These are phyloP conservation scores for Aptenodytes patagonicus DNA, from an alignment of 2,113 vertebrate genomes.

Conservation along the genomic window DNA sequence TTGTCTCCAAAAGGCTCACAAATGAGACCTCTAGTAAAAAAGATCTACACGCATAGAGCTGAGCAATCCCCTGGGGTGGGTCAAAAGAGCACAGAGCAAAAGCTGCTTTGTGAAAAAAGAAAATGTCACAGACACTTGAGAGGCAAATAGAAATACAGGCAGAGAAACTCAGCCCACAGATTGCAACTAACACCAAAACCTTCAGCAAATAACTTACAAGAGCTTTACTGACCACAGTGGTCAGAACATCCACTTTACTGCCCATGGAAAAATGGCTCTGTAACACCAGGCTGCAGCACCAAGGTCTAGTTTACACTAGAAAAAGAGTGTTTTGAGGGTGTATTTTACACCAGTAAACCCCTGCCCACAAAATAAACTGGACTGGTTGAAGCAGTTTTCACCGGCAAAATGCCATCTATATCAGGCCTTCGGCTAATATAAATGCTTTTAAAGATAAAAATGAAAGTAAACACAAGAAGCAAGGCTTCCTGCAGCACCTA, in stretches of 20 bases:
- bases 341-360: neutral
- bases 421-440: neutral
- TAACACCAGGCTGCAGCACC: neutral
- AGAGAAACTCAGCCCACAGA: neutral
- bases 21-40: neutral
- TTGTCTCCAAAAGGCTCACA: neutral
- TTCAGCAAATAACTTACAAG: conserved; percentile 14
- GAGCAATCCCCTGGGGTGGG: neutral
- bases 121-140: neutral
- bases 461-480: neutral
- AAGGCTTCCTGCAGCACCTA: neutral
- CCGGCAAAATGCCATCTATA: neutral
- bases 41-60: neutral
- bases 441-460: neutral
- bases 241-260: neutral
- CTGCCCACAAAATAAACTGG: neutral
- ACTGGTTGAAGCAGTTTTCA: neutral
- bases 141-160: neutral
- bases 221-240: conserved; percentile 5
- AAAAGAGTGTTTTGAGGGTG: neutral
- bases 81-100: neutral
- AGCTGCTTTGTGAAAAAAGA: neutral
- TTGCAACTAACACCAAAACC: neutral
- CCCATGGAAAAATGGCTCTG: neutral
- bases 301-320: neutral